Evolutionary conservation across 2,797 vertebrate species (phyloP).

Genomic region (Etheostoma nigrum): DNA sequence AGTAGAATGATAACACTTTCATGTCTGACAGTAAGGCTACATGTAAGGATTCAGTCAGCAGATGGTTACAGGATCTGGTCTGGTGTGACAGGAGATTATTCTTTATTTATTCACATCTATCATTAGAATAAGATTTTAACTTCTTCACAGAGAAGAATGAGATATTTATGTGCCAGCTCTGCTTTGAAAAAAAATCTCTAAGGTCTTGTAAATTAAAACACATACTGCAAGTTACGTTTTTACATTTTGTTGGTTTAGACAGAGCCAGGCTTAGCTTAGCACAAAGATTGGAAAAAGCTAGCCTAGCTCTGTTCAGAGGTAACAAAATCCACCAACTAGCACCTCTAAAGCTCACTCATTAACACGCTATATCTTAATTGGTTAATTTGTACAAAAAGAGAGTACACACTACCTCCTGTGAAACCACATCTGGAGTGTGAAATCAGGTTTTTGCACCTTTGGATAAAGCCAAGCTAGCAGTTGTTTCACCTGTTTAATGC

Average conservation of each 20-base stretch:
- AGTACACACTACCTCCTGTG: neutral
- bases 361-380: too few species aligned
- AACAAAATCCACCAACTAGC: neutral
- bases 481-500: neutral
- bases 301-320: neutral
- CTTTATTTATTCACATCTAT: neutral
- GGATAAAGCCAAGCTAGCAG: neutral
- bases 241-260: neutral
- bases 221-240: neutral
- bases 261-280: neutral
- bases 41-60: neutral
- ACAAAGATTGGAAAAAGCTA: neutral
- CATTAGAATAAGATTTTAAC: constrained; percentile 3
- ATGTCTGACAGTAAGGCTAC: neutral
- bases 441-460: neutral
- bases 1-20: neutral
- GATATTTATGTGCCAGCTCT: neutral
- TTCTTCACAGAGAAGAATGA: neutral
- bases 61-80: neutral
- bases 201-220: neutral
- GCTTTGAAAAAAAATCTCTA: neutral
- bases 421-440: neutral
- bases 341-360: neutral
- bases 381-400: neutral
- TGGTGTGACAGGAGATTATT: constrained; percentile 5